Percentiles rank a stretch among this genome's conserved stretches.
These are phyloP conservation scores for Malurus melanocephalus DNA, from an alignment of 2,113 vertebrate genomes.

Conservation along the genomic window DNA sequence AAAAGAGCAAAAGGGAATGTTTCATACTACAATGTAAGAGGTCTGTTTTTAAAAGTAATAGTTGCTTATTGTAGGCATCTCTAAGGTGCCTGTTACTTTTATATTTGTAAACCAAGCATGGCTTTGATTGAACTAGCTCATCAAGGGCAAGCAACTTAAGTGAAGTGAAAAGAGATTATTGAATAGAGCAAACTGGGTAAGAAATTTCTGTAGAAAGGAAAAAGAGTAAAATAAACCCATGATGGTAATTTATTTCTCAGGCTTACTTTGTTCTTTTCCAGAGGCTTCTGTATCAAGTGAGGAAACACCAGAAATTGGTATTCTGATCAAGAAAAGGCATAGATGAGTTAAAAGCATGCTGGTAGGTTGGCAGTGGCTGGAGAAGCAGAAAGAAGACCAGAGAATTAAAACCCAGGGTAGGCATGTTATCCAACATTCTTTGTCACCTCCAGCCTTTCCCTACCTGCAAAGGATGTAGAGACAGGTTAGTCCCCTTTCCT, in stretches of 20 bases:
- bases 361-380: not conserved
- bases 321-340: not conserved
- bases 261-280: not conserved
- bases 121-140: not conserved
- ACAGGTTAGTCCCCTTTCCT: not conserved
- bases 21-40: rapidly evolving
- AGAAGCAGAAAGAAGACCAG: not conserved
- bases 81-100: not conserved
- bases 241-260: not conserved
- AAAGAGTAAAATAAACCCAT: rapidly evolving
- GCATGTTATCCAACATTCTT: not conserved
- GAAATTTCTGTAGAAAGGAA: not conserved
- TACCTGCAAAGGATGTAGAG: not conserved
- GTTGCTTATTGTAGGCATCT: not conserved
- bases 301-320: not conserved
- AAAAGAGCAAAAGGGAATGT: not conserved
- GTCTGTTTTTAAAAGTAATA: not conserved
- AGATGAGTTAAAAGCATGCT: not conserved
- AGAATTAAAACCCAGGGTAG: not conserved
- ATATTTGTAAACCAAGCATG: not conserved
- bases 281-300: not conserved
- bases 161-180: not conserved
- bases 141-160: not conserved
- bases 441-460: not conserved
- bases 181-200: not conserved